phyloP scores from a whole-genome alignment of 37 sponge, comb jelly and placozoan genomes.

The Tethya wilhelma region DNA sequence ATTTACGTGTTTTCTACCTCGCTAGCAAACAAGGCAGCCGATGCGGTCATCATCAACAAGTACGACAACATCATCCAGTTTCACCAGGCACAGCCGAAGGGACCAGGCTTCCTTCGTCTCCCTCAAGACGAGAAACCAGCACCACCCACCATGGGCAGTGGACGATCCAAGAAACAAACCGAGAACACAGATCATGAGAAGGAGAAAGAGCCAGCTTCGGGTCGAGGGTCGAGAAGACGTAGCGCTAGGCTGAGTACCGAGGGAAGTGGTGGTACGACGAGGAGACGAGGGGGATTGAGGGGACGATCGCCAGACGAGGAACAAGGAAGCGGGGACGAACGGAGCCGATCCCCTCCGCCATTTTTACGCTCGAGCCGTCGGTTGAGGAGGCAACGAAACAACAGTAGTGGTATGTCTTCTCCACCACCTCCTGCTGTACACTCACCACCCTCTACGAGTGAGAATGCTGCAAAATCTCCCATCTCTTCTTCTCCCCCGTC shows the following conservation, averaged over 20 bases:
- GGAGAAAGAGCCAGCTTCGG: not conserved
- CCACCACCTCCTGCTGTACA: not conserved
- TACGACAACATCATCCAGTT: constrained; percentile 64
- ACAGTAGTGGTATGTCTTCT: not conserved
- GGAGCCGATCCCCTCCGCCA: constrained; percentile 24
- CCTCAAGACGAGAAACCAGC: constrained; percentile 1
- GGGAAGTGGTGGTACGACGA: not conserved
- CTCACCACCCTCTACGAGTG: not conserved
- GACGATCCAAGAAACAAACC: not conserved
- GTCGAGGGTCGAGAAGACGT: not conserved
- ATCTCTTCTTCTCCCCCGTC: not conserved
- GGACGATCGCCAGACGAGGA: not conserved
- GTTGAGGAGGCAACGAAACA: constrained; percentile 17
- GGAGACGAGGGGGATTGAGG: not conserved
- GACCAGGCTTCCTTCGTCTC: constrained; percentile 35
- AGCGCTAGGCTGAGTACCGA: not conserved
- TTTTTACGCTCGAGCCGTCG: constrained; percentile 13
- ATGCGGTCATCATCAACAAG: constrained; percentile 47
- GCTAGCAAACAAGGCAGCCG: constrained; percentile 81
- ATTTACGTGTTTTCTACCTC: constrained; percentile 79
- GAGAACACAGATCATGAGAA: not conserved
- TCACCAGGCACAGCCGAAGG: constrained; percentile 64
- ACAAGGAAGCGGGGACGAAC: no score
- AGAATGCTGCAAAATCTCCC: no score
- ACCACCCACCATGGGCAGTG: not conserved